phyloP scores from a whole-genome alignment of 1,140 invertebrate species.

The Drosophila asahinai region DNA sequence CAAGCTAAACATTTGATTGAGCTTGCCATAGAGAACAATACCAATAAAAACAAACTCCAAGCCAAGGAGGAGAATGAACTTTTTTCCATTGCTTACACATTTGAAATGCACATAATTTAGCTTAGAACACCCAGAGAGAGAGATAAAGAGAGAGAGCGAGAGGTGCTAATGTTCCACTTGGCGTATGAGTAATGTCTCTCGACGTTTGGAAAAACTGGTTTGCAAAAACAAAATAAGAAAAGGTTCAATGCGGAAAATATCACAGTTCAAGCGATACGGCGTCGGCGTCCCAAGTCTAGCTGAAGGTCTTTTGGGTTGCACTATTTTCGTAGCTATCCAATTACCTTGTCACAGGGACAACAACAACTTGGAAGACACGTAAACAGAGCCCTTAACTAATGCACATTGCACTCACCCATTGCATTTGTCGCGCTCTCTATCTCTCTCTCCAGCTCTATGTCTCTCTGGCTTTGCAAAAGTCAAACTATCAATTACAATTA shows the following conservation, averaged over 20 bases:
- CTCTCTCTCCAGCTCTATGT: not conserved
- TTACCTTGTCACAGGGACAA: constrained; percentile 53
- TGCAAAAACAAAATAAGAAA: constrained; percentile 7
- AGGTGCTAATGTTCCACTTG: constrained; percentile 42
- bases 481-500: constrained; percentile 82
- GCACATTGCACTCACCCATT: constrained; percentile 58
- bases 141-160: not conserved
- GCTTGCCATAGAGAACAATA: constrained; percentile 55
- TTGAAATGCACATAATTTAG: constrained; percentile 73
- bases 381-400: constrained; percentile 70
- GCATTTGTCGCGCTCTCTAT: constrained; percentile 7
- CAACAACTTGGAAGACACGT: constrained; percentile 30
- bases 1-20: constrained; percentile 70
- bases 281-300: constrained; percentile 5
- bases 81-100: constrained; percentile 49
- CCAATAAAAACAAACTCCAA: constrained; percentile 15
- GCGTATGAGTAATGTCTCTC: constrained; percentile 67
- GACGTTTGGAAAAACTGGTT: constrained; percentile 28
- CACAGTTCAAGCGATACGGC: constrained; percentile 36
- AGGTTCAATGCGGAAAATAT: constrained; percentile 44
- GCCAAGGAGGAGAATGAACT: constrained; percentile 63
- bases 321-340: constrained; percentile 72
- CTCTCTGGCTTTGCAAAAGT: constrained; percentile 49
- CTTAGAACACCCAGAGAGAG: constrained; percentile 11
- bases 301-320: constrained; percentile 43